These are phyloP conservation scores for Callyntrura sp. DNA, from an alignment of 2,888 invertebrate species.

Conservation along the genomic window DNA sequence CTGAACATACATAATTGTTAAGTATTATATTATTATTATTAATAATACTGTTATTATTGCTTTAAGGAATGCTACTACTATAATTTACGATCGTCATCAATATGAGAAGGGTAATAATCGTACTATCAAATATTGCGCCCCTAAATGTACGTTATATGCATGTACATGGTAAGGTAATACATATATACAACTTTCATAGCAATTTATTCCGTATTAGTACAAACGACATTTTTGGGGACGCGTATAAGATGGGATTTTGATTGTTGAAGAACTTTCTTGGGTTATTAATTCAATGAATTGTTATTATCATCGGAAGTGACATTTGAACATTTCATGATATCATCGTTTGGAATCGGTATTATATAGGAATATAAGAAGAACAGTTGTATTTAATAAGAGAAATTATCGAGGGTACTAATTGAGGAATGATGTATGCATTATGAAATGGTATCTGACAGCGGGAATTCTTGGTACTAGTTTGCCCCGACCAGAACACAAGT, in stretches of 20 bases:
- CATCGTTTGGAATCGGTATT: not conserved
- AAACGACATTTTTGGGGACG: not conserved
- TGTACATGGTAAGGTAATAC: not conserved
- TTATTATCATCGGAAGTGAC: conserved; percentile 64
- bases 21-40: conserved; percentile 13
- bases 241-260: not conserved
- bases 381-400: too few relatives aligned
- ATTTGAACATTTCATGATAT: conserved; percentile 27
- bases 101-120: not conserved
- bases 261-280: conserved; percentile 31
- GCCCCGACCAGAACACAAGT: not conserved
- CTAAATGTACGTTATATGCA: not conserved
- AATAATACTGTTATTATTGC: conserved; percentile 28
- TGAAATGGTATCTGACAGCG: conserved; percentile 19
- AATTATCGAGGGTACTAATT: not conserved
- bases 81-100: conserved; percentile 7
- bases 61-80: not conserved
- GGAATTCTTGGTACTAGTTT: conserved; percentile 11
- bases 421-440: conserved; percentile 26
- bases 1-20: conserved; percentile 14
- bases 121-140: not conserved
- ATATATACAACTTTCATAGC: not conserved
- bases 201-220: not conserved
- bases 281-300: conserved; percentile 66
- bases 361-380: not conserved